Conservation (phyloP, 1,140 invertebrate genomes). For the Ceratosolen fusciceps region DNA sequence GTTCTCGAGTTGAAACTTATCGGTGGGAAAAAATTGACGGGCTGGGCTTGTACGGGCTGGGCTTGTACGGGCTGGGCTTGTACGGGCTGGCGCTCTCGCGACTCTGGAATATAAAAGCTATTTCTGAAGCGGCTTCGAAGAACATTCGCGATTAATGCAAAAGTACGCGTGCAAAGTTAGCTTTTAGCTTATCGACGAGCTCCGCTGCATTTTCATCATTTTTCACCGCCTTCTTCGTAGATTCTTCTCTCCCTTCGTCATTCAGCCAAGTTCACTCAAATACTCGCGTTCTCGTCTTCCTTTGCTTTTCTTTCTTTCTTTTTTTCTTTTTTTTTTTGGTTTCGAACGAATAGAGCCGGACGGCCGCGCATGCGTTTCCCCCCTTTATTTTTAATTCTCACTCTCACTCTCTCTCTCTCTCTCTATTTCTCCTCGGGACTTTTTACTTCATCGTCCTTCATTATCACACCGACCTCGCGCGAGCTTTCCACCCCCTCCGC, state of each 20-base stretch:
- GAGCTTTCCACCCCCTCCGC: too few relatives aligned
- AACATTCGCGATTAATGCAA: conserved; percentile 31
- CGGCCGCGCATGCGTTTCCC: neutral
- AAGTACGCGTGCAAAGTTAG: neutral
- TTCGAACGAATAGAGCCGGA: neutral
- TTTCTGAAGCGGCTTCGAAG: conserved; percentile 30
- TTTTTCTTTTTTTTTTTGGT: neutral
- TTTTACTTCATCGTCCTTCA: too few relatives aligned
- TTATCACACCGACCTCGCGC: too few relatives aligned
- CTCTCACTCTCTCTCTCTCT: too few relatives aligned
- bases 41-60: too few relatives aligned
- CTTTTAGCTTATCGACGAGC: conserved; percentile 5
- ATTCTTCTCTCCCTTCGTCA: neutral
- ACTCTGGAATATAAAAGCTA: conserved; percentile 14
- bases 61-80: neutral
- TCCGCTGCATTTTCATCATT: neutral
- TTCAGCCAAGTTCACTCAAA: too few relatives aligned
- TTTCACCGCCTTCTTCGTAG: neutral
- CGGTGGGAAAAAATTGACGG: neutral
- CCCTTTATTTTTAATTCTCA: too few relatives aligned
- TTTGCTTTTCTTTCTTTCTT: neutral
- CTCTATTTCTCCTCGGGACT: too few relatives aligned
- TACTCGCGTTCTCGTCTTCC: neutral
- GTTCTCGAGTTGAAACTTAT: neutral
- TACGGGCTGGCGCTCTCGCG: neutral